phyloP scores from a whole-genome alignment of 2,113 vertebrate genomes.

The Hiodon alosoides region DNA sequence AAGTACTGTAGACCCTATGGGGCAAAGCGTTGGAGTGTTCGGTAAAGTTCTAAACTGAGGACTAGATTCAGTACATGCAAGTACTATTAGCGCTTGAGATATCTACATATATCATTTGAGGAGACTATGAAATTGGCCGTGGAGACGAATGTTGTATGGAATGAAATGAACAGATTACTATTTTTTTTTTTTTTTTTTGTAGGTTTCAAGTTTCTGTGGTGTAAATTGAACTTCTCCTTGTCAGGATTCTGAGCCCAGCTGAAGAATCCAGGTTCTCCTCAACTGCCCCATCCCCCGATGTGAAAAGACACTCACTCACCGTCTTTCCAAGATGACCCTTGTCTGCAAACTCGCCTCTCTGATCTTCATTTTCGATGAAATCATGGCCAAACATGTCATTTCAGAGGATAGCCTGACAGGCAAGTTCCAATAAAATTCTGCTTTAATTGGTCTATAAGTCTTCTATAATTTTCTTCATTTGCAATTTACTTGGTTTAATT shows the following conservation, averaged over 20 bases:
- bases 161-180: neutral
- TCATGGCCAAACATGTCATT: constrained; percentile 26
- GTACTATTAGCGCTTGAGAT: too few relatives aligned
- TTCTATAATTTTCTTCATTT: too few relatives aligned
- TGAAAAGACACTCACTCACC: constrained; percentile 14
- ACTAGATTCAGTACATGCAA: too few relatives aligned
- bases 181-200: constrained; percentile 21
- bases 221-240: constrained; percentile 40
- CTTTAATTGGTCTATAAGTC: too few relatives aligned
- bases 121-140: neutral
- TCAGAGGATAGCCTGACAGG: constrained; percentile 47
- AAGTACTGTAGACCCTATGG: too few relatives aligned
- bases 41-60: too few relatives aligned
- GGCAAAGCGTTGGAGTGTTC: too few relatives aligned
- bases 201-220: constrained; percentile 23
- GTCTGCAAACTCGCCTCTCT: constrained; percentile 45
- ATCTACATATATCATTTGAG: neutral
- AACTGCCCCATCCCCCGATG: neutral
- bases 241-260: constrained; percentile 48
- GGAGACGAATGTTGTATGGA: neutral
- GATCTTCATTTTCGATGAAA: constrained; percentile 40
- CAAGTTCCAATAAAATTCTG: constrained; percentile 30
- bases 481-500: neutral
- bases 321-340: constrained; percentile 49
- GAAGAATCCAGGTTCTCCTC: constrained; percentile 31